These are phyloP conservation scores for Hormiphora californensis DNA, from an alignment of 37 sponge, comb jelly and placozoan species.

Conservation along the genomic window DNA sequence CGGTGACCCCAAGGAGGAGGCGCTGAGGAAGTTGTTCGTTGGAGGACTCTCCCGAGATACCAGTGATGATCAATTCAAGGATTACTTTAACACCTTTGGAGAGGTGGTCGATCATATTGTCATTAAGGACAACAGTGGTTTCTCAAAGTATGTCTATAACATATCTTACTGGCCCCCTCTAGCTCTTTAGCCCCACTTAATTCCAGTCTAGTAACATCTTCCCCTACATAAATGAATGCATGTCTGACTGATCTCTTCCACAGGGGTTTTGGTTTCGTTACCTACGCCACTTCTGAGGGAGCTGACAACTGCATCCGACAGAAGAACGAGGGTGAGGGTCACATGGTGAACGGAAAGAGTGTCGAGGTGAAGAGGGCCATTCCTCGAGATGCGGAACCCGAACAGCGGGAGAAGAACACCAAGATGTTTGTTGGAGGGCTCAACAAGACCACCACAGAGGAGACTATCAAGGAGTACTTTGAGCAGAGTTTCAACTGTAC, in stretches of 20 bases:
- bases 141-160: constrained; percentile 48
- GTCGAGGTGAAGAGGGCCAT: constrained; percentile 41
- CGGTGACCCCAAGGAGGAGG: constrained; percentile 18
- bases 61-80: neutral
- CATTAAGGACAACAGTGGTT: constrained; percentile 20
- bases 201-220: no score
- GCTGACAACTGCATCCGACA: neutral
- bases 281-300: neutral
- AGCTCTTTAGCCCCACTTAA: no score
- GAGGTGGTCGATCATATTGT: constrained; percentile 19
- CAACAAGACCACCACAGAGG: neutral
- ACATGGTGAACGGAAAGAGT: neutral
- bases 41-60: constrained; percentile 34
- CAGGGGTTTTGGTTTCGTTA: constrained; percentile 50
- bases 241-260: no score
- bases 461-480: neutral
- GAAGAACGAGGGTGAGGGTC: constrained; percentile 2
- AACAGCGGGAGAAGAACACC: constrained; percentile 38
- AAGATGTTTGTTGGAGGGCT: constrained; percentile 52
- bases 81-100: constrained; percentile 25
- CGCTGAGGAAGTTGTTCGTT: constrained; percentile 9
- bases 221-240: no score
- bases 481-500: neutral
- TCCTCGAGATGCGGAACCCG: constrained; percentile 45
- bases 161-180: no score